These are phyloP conservation scores for Alosa sapidissima DNA, from an alignment of 2,797 vertebrate species.

Conservation along the genomic window DNA sequence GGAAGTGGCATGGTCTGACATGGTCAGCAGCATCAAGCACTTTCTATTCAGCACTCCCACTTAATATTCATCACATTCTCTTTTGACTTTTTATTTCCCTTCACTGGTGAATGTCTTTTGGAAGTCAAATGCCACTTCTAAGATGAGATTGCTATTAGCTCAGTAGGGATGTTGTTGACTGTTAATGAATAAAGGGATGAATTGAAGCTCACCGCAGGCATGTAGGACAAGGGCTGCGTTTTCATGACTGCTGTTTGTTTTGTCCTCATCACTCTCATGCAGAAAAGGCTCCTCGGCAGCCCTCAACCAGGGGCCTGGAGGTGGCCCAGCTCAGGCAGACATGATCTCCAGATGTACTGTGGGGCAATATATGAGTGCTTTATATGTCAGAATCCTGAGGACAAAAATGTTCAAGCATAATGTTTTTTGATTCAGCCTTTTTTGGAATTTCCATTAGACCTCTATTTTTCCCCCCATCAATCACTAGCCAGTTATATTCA, in stretches of 20 bases:
- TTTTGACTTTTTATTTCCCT: neutral
- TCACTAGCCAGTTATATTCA: neutral
- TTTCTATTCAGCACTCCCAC: neutral
- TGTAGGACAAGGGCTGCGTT: neutral
- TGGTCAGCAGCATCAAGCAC: neutral
- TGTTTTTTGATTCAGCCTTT: neutral
- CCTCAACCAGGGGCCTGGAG: neutral
- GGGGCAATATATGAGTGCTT: neutral
- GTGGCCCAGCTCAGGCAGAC: neutral
- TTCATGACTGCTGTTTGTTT: neutral
- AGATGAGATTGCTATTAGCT: conserved; percentile 25
- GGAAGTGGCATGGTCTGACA: neutral
- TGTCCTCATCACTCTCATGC: neutral
- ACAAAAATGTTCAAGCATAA: neutral
- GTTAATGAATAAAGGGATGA: conserved; percentile 11
- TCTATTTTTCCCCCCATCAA: neutral
- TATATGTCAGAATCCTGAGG: neutral
- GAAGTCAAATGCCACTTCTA: conserved; percentile 41
- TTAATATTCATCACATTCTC: conserved; percentile 30
- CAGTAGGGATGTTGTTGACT: neutral
- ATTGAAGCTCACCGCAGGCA: neutral
- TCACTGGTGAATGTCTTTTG: conserved; percentile 38
- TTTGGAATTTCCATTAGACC: neutral
- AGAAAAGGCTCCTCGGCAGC: neutral
- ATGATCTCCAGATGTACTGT: neutral